Base-by-base conservation (phyloP, 2,888 invertebrate species). In the Tiphia femorata region DNA sequence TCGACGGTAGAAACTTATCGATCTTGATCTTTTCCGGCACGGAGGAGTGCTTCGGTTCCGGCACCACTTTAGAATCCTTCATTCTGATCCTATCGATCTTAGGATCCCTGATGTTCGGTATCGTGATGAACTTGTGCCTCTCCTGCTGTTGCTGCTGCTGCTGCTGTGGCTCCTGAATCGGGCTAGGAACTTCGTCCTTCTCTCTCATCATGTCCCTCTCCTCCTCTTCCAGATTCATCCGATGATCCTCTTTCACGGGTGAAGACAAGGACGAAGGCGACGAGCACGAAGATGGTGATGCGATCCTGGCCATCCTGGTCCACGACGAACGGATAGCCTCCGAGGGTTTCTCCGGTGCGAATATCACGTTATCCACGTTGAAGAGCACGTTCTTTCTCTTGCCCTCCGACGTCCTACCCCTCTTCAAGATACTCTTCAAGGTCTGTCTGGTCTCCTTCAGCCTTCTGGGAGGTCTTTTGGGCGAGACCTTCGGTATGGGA, bases 381-480 rank as follows among this genome's bases (percentile, higher is more conserved):
- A 83, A 83, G 2, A 81, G 65, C 0, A 83, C 83, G 48, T 67
- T 80, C 60, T 83, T 83, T 12, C 76, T 49, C 17, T 60, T 63
- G 3, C 51, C 49, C 21, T 68, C 72, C 14, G 63, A 21, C 21
- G 49, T 64, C n/a, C 75, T 78, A 0, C 75, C 75, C 7, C 76
- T 64, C 58, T 79, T 81, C 37, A 79, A 67, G 10, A 79, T 81
- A 25, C 78, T 80, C 64, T 77, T 84, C 10, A 80, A 53, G 5
- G 68, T 73, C n/a, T 69, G 67, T 46, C 71, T 74, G 1, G 84
- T 33, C 70, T 86, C 86, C 76, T 88, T 86, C 30, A 84, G 74
- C 77, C 86, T 85, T 66, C 89, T 84, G 3, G 89, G 89, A 53
- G 90, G 89, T 65, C 90, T 84, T 77, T 88, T 88, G 3, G 90